Evolutionary conservation across 2,888 invertebrate genomes (phyloP).

Genomic region (Macrophya annulata): DNA sequence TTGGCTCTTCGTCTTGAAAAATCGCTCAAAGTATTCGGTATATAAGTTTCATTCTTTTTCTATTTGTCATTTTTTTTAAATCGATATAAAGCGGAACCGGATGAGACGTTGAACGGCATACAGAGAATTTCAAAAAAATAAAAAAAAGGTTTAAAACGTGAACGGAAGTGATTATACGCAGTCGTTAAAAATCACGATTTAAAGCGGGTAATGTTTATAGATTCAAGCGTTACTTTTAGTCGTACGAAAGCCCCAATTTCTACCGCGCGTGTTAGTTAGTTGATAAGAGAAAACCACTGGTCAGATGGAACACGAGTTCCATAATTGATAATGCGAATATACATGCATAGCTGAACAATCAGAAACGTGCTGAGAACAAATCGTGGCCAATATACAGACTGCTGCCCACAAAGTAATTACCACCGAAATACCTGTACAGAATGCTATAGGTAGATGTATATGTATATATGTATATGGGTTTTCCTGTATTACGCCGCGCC

Average conservation of each 20-base stretch:
- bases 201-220: background rate
- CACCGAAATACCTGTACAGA: constrained; percentile 16
- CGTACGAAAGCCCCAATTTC: background rate
- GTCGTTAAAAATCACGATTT: background rate
- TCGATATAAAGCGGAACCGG: background rate
- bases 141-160: background rate
- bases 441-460: no score
- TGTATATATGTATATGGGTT: background rate
- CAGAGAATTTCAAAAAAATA: background rate
- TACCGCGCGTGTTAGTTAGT: background rate
- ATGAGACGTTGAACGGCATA: background rate
- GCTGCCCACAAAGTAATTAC: constrained; percentile 45
- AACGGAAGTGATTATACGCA: background rate
- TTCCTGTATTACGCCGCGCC: constrained; percentile 1
- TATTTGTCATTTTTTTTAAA: background rate
- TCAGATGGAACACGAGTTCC: background rate
- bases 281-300: constrained; percentile 5
- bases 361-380: constrained; percentile 23
- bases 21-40: background rate
- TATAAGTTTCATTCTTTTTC: background rate
- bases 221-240: background rate
- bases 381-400: constrained; percentile 35
- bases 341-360: constrained; percentile 21
- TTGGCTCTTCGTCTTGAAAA: constrained; percentile 2
- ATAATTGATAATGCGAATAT: constrained; percentile 32